Conservation (phyloP, 2,797 vertebrate species). For the Pantherophis vulpinus region DNA sequence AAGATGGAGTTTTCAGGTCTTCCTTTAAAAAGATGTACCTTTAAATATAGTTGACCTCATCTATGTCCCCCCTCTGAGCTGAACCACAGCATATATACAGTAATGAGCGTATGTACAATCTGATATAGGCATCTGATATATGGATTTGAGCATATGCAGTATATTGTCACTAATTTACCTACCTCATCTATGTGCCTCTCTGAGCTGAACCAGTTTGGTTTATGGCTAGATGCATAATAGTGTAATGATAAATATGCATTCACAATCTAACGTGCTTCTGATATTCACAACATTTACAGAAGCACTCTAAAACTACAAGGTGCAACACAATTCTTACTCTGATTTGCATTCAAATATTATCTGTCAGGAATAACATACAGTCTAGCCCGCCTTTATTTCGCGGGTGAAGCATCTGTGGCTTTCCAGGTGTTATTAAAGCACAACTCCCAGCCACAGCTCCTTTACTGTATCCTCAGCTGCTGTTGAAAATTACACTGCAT, state of each 20-base stretch:
- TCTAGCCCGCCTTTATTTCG: background rate
- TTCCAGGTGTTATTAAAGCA: background rate
- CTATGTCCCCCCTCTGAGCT: background rate
- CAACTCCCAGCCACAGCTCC: background rate
- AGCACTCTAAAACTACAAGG: background rate
- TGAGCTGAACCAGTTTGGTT: background rate
- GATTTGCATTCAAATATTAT: background rate
- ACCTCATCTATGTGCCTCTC: background rate
- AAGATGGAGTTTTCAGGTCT: background rate
- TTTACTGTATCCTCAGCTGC: background rate
- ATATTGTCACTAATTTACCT: no score
- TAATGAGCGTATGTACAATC: background rate
- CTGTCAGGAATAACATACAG: background rate
- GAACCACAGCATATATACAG: background rate
- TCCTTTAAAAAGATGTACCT: background rate
- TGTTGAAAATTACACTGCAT: background rate
- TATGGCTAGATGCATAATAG: background rate
- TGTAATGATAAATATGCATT: background rate
- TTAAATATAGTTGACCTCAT: background rate
- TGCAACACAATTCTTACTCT: background rate
- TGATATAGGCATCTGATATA: background rate
- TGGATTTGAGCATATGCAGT: background rate
- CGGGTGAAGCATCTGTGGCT: background rate
- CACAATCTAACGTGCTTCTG: background rate
- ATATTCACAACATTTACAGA: background rate